These are phyloP conservation scores for Dinomys branickii DNA, from an alignment of 2,113 vertebrate genomes.

Conservation along the genomic window DNA sequence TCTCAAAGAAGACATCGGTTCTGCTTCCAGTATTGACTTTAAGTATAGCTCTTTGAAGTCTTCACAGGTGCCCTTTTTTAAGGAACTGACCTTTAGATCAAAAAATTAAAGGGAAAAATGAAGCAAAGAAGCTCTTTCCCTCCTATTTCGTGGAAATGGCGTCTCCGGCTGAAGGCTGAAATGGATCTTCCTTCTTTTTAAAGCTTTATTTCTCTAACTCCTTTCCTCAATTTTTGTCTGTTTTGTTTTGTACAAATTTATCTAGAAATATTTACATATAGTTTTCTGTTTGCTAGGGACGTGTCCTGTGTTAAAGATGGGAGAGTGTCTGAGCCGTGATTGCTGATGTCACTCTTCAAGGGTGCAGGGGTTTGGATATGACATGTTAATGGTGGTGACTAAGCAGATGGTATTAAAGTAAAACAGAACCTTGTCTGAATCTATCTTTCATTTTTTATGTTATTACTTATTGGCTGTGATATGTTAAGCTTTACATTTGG, in stretches of 20 bases:
- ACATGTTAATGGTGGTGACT: not conserved
- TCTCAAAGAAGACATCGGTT: constrained; percentile 43
- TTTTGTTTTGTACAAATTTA: not conserved
- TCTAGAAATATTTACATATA: not conserved
- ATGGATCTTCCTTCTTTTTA: not conserved
- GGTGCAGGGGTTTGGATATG: fast-evolving
- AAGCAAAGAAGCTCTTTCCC: not conserved
- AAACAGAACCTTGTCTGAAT: not conserved
- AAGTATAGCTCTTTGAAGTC: constrained; percentile 61
- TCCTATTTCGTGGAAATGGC: constrained; percentile 31
- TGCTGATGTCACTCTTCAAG: not conserved
- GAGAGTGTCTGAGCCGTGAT: not conserved
- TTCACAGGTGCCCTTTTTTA: constrained; percentile 34
- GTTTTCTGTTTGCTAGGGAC: not conserved
- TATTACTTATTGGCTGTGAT: not conserved
- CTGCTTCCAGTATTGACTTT: constrained; percentile 20
- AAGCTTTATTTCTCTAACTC: not conserved
- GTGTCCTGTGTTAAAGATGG: not conserved
- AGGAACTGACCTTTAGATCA: constrained; percentile 64
- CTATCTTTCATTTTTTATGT: not conserved
- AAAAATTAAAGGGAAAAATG: constrained; percentile 69
- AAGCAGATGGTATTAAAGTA: not conserved
- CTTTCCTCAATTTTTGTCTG: not conserved
- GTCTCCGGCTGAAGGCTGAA: constrained; percentile 4
- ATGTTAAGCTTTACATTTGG: not conserved